phyloP scores from a whole-genome alignment of 2,113 vertebrate species.

The Oostethus manadensis region DNA sequence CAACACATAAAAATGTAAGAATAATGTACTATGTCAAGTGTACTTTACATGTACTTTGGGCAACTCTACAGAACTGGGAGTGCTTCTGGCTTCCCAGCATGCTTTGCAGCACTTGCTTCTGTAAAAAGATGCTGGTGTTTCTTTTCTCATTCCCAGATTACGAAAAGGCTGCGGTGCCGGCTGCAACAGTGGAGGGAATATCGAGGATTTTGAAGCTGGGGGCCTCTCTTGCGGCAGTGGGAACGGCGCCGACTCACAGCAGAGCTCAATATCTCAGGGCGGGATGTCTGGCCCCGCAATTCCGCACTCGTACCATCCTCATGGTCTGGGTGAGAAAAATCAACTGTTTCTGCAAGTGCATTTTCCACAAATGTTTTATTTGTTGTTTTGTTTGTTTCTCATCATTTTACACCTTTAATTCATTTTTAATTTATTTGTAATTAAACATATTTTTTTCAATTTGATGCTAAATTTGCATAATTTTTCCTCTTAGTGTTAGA shows the following conservation, averaged over 20 bases:
- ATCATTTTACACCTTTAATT: no score
- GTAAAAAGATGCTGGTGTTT: not conserved
- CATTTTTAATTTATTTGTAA: no score
- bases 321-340: constrained; percentile 75
- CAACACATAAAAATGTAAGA: no score
- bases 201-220: constrained; percentile 90
- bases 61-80: no score
- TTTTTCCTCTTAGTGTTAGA: no score
- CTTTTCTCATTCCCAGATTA: constrained; percentile 65
- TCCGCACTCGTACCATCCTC: constrained; percentile 76
- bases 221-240: constrained; percentile 84
- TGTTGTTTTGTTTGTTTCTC: no score
- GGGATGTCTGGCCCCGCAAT: constrained; percentile 74
- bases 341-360: not conserved
- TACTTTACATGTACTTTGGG: no score
- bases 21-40: no score
- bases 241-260: constrained; percentile 76
- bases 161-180: constrained; percentile 96
- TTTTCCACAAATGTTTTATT: no score
- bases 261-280: constrained; percentile 78
- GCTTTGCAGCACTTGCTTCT: not conserved
- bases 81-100: no score
- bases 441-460: no score
- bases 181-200: constrained; percentile 97
- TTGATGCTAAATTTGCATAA: no score